Percentiles rank a stretch among this genome's conserved stretches.
Conservation (phyloP, 2,888 invertebrate species). For the Yponomeuta cagnagella region DNA sequence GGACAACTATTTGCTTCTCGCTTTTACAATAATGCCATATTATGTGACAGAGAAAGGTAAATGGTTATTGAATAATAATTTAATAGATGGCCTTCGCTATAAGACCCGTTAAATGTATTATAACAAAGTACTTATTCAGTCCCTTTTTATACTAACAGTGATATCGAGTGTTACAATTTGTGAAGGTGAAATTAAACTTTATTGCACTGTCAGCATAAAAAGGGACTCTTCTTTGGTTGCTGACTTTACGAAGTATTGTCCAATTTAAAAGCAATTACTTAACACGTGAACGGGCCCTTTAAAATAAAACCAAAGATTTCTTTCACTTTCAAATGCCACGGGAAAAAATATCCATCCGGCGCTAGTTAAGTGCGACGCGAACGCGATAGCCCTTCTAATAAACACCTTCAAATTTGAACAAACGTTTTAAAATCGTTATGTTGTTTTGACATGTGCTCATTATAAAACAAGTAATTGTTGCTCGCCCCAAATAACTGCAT, state of each 20-base stretch:
- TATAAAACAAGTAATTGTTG: not conserved
- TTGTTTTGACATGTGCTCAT: not conserved
- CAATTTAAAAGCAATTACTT: not conserved
- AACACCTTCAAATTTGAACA: not conserved
- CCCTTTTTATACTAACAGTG: no score
- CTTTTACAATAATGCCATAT: no score
- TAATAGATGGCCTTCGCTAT: no score
- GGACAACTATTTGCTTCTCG: no score
- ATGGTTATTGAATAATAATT: no score
- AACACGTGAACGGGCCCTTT: not conserved
- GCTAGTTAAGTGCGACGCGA: not conserved
- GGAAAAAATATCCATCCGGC: not conserved
- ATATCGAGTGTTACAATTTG: no score
- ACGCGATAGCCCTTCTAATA: not conserved
- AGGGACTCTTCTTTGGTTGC: not conserved
- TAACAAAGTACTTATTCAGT: no score
- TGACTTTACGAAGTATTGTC: not conserved
- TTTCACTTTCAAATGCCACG: not conserved
- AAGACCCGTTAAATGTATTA: no score
- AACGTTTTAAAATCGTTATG: not conserved
- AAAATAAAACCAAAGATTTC: not conserved
- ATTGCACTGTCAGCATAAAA: no score
- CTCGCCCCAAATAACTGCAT: not conserved
- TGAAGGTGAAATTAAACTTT: no score
- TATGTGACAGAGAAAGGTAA: no score